Conservation (phyloP, 2,113 vertebrate species). For the Lycocorax pyrrhopterus region DNA sequence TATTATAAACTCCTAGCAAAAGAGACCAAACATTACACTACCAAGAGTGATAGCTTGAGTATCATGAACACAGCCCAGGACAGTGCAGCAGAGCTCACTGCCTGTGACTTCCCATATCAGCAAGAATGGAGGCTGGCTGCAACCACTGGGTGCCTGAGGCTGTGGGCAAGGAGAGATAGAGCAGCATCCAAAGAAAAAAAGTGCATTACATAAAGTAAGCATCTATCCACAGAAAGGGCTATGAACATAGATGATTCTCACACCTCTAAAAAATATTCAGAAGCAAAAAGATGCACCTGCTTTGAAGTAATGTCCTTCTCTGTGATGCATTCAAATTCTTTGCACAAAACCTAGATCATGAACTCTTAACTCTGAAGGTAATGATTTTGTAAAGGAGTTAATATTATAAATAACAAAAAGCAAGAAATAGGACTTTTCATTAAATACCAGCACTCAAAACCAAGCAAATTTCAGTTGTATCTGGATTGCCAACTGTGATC, state of each 20-base stretch:
- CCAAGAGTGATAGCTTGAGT: background rate
- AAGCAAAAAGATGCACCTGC: background rate
- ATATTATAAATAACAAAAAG: background rate
- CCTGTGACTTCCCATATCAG: background rate
- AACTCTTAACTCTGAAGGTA: background rate
- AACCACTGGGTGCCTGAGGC: background rate
- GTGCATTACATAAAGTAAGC: background rate
- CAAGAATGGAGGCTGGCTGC: background rate
- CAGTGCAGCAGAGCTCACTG: fast-evolving
- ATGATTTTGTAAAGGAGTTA: background rate
- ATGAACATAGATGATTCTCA: background rate
- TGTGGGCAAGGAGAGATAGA: background rate
- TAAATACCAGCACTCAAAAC: background rate
- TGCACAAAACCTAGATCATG: background rate
- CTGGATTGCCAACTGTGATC: background rate
- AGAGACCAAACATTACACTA: background rate
- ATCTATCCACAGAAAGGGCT: background rate
- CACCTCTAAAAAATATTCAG: background rate
- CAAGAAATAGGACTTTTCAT: background rate
- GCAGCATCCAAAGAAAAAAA: background rate
- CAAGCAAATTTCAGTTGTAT: background rate
- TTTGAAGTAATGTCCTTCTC: background rate
- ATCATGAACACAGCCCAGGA: fast-evolving
- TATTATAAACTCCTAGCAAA: background rate
- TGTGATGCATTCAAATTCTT: background rate